A percentile compares a stretch with the other conserved stretches of the same genome.
These are phyloP conservation scores for Lordiphosa collinella DNA, from an alignment of 1,140 invertebrate genomes.

Conservation along the genomic window DNA sequence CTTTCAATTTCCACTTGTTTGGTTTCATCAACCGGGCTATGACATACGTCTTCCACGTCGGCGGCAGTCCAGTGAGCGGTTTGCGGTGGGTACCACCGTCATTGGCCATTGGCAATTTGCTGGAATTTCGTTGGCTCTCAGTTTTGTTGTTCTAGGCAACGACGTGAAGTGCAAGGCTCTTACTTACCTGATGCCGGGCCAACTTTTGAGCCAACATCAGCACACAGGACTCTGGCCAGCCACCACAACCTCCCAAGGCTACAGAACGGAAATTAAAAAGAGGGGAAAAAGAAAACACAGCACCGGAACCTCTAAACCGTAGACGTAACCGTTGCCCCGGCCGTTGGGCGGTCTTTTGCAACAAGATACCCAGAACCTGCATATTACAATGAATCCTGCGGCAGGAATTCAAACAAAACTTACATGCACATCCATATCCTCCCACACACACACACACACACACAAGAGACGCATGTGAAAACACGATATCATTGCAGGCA, in stretches of 20 bases:
- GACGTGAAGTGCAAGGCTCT: slow-evolving; percentile 45
- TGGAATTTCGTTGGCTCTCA: slow-evolving; percentile 50
- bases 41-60: slow-evolving; percentile 20
- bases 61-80: slow-evolving; percentile 1
- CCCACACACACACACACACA: too few species aligned
- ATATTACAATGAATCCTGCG: slow-evolving; percentile 73
- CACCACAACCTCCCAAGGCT: slow-evolving; percentile 33
- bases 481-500: slow-evolving; percentile 45
- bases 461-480: slow-evolving; percentile 36
- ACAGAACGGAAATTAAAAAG: slow-evolving; percentile 71
- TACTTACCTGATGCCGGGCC: slow-evolving; percentile 21
- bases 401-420: slow-evolving; percentile 61
- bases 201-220: slow-evolving; percentile 48
- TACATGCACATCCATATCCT: slow-evolving; percentile 15
- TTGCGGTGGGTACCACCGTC: slow-evolving; percentile 14
- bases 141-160: slow-evolving; percentile 62
- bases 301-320: slow-evolving; percentile 62
- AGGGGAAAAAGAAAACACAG: slow-evolving; percentile 67
- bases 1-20: slow-evolving; percentile 58
- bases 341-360: slow-evolving; percentile 14
- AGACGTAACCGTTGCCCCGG: slow-evolving; percentile 32
- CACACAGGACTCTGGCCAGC: slow-evolving; percentile 9
- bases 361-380: slow-evolving; percentile 48
- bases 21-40: slow-evolving; percentile 35
- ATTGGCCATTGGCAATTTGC: slow-evolving; percentile 63